phyloP scores from a whole-genome alignment of 2,888 invertebrate genomes.

The Rhagonycha lutea region DNA sequence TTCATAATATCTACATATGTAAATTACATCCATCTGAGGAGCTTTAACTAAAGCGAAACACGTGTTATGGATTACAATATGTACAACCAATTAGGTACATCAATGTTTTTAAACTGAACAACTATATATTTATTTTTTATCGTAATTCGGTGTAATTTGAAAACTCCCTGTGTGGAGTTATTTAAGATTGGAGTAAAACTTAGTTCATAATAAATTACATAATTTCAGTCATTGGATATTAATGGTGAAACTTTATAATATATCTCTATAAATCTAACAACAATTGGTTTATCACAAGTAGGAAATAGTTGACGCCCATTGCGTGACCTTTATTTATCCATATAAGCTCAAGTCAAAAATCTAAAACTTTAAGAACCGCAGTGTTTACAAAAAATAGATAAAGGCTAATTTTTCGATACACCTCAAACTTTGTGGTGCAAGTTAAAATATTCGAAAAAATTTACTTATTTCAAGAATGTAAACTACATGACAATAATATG shows the following conservation, averaged over 20 bases:
- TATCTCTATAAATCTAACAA: not conserved
- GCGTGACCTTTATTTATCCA: not conserved
- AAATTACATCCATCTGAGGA: no score
- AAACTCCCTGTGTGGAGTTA: not conserved
- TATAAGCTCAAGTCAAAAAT: not conserved
- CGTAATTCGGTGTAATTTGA: not conserved
- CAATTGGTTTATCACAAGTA: not conserved
- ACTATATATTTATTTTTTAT: no score
- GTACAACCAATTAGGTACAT: no score
- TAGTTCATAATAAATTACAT: no score
- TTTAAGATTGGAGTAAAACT: not conserved
- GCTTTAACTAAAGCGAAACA: no score
- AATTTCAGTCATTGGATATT: not conserved
- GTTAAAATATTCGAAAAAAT: not conserved
- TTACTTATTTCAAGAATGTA: not conserved
- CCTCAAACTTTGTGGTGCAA: not conserved
- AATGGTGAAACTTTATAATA: not conserved
- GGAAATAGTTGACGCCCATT: not conserved
- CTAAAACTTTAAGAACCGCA: not conserved
- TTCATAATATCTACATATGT: no score
- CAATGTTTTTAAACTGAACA: no score
- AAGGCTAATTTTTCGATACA: not conserved
- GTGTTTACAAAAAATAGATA: not conserved
- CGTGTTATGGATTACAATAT: no score
- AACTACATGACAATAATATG: not conserved